phyloP scores from a whole-genome alignment of 2,113 vertebrate species.

The Bombycilla garrulus region DNA sequence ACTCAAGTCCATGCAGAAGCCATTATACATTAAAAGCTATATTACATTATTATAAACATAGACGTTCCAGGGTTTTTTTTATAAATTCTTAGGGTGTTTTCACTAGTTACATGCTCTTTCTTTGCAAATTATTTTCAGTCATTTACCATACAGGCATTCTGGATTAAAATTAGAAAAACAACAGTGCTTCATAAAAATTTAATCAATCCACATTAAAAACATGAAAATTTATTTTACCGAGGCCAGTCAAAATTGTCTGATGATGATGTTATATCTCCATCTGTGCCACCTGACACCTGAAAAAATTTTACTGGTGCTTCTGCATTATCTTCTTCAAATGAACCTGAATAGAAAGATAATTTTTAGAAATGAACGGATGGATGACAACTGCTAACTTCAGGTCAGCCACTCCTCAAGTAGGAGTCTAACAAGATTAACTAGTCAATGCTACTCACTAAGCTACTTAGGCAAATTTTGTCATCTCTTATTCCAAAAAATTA shows the following conservation, averaged over 20 bases:
- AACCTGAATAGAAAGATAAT: constrained; percentile 70
- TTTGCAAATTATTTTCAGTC: neutral
- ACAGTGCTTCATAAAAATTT: neutral
- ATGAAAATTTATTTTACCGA: constrained; percentile 72
- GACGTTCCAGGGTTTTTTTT: neutral
- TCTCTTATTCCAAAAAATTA: neutral
- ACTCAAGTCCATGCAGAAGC: neutral
- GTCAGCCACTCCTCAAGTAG: neutral
- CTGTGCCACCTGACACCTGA: constrained; percentile 85
- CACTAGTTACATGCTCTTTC: neutral
- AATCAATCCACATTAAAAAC: neutral
- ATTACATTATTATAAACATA: neutral
- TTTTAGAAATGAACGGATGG: neutral
- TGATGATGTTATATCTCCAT: constrained; percentile 87
- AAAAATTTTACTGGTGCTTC: constrained; percentile 80
- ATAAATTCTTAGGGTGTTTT: neutral
- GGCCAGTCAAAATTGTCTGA: constrained; percentile 98
- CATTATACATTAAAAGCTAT: neutral
- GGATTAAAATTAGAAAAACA: neutral
- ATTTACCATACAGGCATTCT: neutral
- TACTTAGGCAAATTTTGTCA: neutral
- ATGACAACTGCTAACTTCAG: neutral
- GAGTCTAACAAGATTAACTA: neutral
- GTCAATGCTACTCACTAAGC: neutral
- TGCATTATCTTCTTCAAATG: constrained; percentile 85